A percentile compares a stretch with the other conserved stretches of the same genome.
phyloP scores from a whole-genome alignment of 2,797 vertebrate genomes.

The Microtus californicus region DNA sequence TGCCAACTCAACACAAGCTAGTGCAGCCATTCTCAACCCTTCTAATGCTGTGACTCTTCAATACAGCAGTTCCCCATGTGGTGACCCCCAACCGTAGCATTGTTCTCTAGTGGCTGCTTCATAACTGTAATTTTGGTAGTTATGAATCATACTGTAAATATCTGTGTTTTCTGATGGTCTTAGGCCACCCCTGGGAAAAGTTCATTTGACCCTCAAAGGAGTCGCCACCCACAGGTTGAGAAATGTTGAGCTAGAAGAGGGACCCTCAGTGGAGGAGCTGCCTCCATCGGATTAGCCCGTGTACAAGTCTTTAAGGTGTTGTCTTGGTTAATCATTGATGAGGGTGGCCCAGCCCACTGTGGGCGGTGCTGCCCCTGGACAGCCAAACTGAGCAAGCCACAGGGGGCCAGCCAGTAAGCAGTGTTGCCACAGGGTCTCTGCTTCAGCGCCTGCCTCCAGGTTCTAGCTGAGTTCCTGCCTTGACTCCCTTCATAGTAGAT shows the following conservation, averaged over 20 bases:
- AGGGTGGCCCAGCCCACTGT: background rate
- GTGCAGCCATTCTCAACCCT: background rate
- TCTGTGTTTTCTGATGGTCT: background rate
- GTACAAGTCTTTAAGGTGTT: too few species aligned
- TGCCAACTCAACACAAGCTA: background rate
- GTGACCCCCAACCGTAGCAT: too few species aligned
- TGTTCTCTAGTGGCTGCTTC: background rate
- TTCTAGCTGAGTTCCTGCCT: background rate
- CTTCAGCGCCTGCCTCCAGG: background rate
- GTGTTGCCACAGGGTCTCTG: background rate
- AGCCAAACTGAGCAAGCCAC: background rate
- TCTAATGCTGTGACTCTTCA: background rate
- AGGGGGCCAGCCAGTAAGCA: background rate
- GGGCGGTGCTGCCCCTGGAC: background rate
- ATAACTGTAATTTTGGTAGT: background rate
- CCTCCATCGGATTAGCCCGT: background rate
- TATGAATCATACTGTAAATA: background rate
- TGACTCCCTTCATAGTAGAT: background rate
- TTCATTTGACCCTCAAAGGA: background rate
- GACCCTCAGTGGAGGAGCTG: background rate
- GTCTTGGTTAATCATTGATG: background rate
- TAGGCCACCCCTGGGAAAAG: background rate
- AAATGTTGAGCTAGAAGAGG: background rate
- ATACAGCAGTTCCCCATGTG: background rate
- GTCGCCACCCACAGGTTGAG: background rate